Percentiles rank a stretch among this genome's conserved stretches.
phyloP scores from a whole-genome alignment of 2,797 vertebrate genomes.

The Pelochelys cantorii region DNA sequence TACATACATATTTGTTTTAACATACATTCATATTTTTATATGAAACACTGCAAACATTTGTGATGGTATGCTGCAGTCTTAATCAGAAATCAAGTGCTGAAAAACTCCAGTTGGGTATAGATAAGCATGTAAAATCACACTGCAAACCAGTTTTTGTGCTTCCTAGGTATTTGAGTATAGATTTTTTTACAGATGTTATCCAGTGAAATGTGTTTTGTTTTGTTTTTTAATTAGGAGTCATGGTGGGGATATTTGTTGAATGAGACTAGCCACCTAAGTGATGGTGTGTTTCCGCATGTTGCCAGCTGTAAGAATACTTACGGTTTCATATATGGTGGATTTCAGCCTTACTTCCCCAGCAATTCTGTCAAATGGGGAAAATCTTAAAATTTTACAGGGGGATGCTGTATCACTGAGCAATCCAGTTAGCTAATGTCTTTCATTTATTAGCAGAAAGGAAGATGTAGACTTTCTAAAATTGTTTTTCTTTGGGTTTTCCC shows the following conservation, averaged over 20 bases:
- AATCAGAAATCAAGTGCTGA: neutral
- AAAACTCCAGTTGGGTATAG: neutral
- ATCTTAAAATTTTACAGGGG: neutral
- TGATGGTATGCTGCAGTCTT: neutral
- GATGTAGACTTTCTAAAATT: neutral
- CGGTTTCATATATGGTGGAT: neutral
- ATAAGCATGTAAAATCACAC: accelerated
- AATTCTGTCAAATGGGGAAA: neutral
- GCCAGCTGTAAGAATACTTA: neutral
- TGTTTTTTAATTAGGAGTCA: neutral
- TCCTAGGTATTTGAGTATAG: neutral
- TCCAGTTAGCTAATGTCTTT: neutral
- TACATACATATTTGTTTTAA: neutral
- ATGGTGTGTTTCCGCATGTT: neutral
- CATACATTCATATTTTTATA: neutral
- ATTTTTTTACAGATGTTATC: neutral
- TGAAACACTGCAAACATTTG: neutral
- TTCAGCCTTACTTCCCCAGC: neutral
- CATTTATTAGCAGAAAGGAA: neutral
- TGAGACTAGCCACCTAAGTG: neutral
- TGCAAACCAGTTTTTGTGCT: neutral
- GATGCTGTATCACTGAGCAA: neutral
- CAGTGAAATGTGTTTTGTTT: neutral
- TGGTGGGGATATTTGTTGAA: neutral
- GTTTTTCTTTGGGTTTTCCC: neutral